A percentile compares a stretch with the other conserved stretches of the same genome.
Conservation (phyloP, 2,888 invertebrate genomes). For the Eilema griseolum region DNA sequence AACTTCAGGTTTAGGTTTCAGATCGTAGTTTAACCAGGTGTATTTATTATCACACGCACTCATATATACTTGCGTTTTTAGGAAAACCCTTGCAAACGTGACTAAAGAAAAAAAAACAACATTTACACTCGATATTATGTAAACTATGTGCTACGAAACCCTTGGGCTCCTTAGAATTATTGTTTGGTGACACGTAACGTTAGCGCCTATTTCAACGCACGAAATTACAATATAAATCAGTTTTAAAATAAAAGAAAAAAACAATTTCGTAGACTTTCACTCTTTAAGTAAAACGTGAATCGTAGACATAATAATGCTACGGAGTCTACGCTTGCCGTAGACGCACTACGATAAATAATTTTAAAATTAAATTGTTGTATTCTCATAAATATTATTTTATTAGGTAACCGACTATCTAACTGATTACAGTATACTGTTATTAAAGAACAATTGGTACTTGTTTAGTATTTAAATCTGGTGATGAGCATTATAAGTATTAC, state of each 20-base stretch:
- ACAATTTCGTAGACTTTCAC: conserved; percentile 36
- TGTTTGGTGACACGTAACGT: conserved; percentile 64
- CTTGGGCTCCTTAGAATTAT: conserved; percentile 61
- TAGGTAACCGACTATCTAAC: background rate
- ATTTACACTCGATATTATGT: conserved; percentile 20
- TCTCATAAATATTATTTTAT: background rate
- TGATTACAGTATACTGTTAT: background rate
- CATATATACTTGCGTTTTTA: too few relatives aligned
- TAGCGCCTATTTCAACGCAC: conserved; percentile 44
- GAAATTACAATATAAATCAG: conserved; percentile 50
- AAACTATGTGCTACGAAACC: conserved; percentile 37
- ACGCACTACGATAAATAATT: conserved; percentile 62
- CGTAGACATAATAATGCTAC: conserved; percentile 61
- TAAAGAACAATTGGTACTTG: background rate
- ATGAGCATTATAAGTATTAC: too few relatives aligned
- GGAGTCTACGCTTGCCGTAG: conserved; percentile 56
- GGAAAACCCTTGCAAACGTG: too few relatives aligned
- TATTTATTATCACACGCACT: too few relatives aligned
- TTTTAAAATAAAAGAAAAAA: conserved; percentile 49
- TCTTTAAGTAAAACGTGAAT: conserved; percentile 52
- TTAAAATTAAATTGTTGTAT: conserved; percentile 46
- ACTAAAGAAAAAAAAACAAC: background rate
- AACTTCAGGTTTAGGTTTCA: too few relatives aligned
- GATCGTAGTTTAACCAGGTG: too few relatives aligned
- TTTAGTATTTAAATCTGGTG: background rate